Evolutionary conservation across 2,888 invertebrate species (phyloP).

Genomic region (Tetanocera ferruginea): DNA sequence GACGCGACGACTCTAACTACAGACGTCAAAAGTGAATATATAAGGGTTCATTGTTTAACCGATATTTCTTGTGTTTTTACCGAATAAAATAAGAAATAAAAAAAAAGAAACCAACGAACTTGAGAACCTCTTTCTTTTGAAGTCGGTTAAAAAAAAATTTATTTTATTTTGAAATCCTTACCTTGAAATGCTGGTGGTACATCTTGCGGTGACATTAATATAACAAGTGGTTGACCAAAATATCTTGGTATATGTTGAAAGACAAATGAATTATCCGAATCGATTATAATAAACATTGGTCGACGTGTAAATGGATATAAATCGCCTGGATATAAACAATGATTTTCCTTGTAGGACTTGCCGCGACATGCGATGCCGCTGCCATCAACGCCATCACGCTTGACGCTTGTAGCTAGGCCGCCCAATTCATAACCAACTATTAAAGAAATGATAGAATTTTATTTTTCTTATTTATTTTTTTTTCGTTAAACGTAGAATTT

Average conservation of each 20-base stretch:
- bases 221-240: conserved; percentile 93
- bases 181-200: conserved; percentile 87
- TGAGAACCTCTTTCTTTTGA: no score
- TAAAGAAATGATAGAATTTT: not conserved
- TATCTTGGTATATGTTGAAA: conserved; percentile 91
- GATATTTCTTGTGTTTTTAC: no score
- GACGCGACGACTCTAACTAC: no score
- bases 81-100: no score
- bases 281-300: conserved; percentile 93
- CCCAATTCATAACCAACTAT: conserved; percentile 91
- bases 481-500: not conserved
- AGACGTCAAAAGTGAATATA: no score
- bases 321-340: conserved; percentile 93
- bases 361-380: conserved; percentile 68
- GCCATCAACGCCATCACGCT: conserved; percentile 76
- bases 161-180: conserved; percentile 62
- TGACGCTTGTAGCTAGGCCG: conserved; percentile 90
- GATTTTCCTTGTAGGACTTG: conserved; percentile 75
- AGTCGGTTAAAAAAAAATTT: no score
- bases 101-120: not conserved
- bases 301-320: conserved; percentile 92
- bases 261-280: conserved; percentile 94
- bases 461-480: not conserved
- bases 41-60: no score
- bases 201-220: conserved; percentile 94